These are phyloP conservation scores for Tetragnatha montana DNA, from an alignment of 2,888 invertebrate genomes.

Conservation along the genomic window DNA sequence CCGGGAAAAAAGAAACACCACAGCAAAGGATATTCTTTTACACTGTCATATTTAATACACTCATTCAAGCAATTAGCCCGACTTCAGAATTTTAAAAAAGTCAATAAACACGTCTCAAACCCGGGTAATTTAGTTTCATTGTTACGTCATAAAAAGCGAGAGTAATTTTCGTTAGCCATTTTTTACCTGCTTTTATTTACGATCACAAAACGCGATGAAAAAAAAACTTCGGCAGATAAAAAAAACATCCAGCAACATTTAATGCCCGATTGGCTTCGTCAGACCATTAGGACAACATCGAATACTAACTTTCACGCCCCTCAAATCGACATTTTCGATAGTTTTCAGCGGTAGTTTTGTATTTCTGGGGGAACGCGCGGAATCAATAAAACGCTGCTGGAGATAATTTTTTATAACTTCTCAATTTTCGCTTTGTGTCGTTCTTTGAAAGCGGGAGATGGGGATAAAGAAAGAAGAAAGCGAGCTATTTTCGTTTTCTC, in stretches of 20 bases:
- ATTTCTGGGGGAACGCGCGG: slow-evolving; percentile 5
- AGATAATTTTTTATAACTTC: slow-evolving; percentile 6
- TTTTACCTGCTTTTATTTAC: neutral
- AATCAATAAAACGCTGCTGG: slow-evolving; percentile 42
- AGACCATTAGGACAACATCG: slow-evolving; percentile 52
- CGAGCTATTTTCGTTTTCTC: slow-evolving; percentile 46
- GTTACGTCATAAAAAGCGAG: neutral
- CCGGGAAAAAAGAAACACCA: neutral
- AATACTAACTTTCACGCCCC: slow-evolving; percentile 22
- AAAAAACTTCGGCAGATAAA: slow-evolving; percentile 10
- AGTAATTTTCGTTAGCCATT: neutral
- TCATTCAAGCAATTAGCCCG: neutral
- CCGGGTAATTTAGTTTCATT: neutral
- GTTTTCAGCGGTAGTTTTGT: slow-evolving; percentile 39
- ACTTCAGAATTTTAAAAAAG: neutral
- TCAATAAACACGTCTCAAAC: neutral
- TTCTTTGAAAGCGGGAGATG: slow-evolving; percentile 29
- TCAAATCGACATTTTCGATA: slow-evolving; percentile 48
- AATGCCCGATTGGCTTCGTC: slow-evolving; percentile 32
- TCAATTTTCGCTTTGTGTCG: slow-evolving; percentile 23
- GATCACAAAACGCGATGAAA: neutral
- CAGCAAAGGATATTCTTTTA: neutral
- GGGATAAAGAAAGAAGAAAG: slow-evolving; percentile 20
- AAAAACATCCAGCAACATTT: slow-evolving; percentile 2
- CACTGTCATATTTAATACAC: neutral